These are phyloP conservation scores for Drosophila sturtevanti DNA, from an alignment of 1,140 invertebrate species.

Conservation along the genomic window DNA sequence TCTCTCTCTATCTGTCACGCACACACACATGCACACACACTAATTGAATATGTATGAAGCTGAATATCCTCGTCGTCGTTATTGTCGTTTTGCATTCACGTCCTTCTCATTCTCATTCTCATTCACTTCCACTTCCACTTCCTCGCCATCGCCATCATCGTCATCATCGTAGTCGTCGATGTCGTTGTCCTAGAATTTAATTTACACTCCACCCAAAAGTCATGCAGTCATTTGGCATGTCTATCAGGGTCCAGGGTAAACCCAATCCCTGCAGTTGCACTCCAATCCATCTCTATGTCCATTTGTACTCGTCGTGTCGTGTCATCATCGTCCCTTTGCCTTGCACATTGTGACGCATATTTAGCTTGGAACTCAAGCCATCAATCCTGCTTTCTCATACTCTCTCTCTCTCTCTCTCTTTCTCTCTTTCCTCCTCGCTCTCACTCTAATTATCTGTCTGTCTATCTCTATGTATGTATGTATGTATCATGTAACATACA, in stretches of 20 bases:
- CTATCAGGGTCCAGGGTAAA: conserved; percentile 61
- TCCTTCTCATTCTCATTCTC: not conserved
- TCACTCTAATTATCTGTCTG: conserved; percentile 33
- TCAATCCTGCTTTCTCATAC: conserved; percentile 61
- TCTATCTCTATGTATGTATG: conserved; percentile 28
- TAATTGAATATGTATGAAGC: conserved; percentile 81
- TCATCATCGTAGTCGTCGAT: conserved; percentile 44
- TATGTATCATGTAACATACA: conserved; percentile 21
- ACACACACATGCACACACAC: conserved; percentile 48
- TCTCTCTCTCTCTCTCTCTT: conserved; percentile 27
- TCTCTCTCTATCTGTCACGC: too few relatives aligned
- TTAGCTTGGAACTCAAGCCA: conserved; percentile 77
- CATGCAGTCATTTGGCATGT: conserved; percentile 79
- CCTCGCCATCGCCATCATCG: not conserved
- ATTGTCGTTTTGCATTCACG: conserved; percentile 19
- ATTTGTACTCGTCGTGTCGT: conserved; percentile 18
- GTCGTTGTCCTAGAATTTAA: conserved; percentile 63
- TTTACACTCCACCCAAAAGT: conserved; percentile 79
- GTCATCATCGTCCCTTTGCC: conserved; percentile 54
- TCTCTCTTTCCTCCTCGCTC: conserved; percentile 18
- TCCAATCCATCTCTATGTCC: conserved; percentile 38
- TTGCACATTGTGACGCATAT: conserved; percentile 79
- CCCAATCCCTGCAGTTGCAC: conserved; percentile 58
- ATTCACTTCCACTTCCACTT: not conserved
- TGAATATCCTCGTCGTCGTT: conserved; percentile 48